These are phyloP conservation scores for Porphyrio hochstetteri DNA, from an alignment of 2,113 vertebrate genomes.

Conservation along the genomic window DNA sequence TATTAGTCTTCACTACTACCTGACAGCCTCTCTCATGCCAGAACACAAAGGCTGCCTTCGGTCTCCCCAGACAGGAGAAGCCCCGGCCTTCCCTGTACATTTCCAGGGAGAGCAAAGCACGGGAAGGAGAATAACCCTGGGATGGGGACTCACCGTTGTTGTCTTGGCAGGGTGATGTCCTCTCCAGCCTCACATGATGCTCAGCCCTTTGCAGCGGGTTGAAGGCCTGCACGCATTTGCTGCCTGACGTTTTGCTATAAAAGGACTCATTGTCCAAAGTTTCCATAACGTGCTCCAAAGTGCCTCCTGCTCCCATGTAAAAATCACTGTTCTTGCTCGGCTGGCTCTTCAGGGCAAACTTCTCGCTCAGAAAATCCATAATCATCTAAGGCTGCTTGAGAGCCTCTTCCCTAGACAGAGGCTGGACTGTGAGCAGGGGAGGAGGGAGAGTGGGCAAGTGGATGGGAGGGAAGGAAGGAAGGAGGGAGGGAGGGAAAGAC, in stretches of 20 bases:
- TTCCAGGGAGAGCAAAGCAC: neutral
- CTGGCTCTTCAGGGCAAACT: conserved; percentile 91
- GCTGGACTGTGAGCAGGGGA: conserved; percentile 25
- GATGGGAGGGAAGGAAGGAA: conserved; percentile 49
- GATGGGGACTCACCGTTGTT: conserved; percentile 78
- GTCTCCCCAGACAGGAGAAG: neutral
- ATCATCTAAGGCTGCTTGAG: conserved; percentile 70
- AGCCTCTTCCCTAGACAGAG: conserved; percentile 64
- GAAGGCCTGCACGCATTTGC: conserved; percentile 90
- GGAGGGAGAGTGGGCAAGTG: neutral
- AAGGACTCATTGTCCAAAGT: conserved; percentile 91
- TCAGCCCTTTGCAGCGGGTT: conserved; percentile 84
- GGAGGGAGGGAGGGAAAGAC: conserved; percentile 47
- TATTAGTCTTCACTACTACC: neutral
- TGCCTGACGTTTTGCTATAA: conserved; percentile 87
- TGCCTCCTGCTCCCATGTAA: conserved; percentile 87
- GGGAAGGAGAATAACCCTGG: neutral
- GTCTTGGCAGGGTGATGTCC: conserved; percentile 88
- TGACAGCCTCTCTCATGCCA: neutral
- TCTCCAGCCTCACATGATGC: conserved; percentile 83
- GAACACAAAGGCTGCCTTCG: neutral
- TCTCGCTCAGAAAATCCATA: conserved; percentile 98
- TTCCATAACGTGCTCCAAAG: conserved; percentile 94
- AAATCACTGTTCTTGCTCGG: conserved; percentile 89
- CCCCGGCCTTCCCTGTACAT: neutral